Evolutionary conservation across 2,888 invertebrate genomes (phyloP).

Genomic region (Siphlonurus alternatus): DNA sequence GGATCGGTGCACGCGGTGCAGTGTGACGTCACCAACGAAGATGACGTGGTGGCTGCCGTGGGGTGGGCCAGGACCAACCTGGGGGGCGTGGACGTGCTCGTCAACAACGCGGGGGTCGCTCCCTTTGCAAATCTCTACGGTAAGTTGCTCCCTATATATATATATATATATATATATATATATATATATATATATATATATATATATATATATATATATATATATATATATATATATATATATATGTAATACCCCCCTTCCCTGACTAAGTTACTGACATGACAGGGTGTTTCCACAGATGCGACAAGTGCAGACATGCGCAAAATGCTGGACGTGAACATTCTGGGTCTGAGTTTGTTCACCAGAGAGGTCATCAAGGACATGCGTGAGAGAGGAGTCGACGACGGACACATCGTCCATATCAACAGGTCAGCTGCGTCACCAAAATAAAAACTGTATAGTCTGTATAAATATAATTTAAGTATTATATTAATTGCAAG

Average conservation of each 20-base stretch:
- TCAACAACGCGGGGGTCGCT: neutral
- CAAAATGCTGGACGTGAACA: conserved; percentile 1
- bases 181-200: no score
- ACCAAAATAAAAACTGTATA: neutral
- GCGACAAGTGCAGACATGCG: neutral
- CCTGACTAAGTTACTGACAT: neutral
- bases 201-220: no score
- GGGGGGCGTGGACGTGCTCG: neutral
- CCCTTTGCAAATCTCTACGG: neutral
- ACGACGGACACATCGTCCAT: conserved; percentile 7
- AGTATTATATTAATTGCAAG: no score
- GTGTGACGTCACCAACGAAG: neutral
- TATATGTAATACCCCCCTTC: no score
- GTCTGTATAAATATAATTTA: no score
- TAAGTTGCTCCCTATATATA: neutral
- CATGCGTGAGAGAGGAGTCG: conserved; percentile 4
- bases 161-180: no score
- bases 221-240: no score
- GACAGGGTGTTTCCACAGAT: no score
- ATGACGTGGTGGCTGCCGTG: neutral
- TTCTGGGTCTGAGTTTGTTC: conserved; percentile 2
- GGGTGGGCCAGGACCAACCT: neutral
- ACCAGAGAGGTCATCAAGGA: conserved; percentile 1
- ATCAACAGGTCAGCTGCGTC: conserved; percentile 2
- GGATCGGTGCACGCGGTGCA: neutral